Evolutionary conservation across 2,113 vertebrate species (phyloP), one percentile per base, ranked within the genome.

Genomic region (Calonectris borealis): DNA sequence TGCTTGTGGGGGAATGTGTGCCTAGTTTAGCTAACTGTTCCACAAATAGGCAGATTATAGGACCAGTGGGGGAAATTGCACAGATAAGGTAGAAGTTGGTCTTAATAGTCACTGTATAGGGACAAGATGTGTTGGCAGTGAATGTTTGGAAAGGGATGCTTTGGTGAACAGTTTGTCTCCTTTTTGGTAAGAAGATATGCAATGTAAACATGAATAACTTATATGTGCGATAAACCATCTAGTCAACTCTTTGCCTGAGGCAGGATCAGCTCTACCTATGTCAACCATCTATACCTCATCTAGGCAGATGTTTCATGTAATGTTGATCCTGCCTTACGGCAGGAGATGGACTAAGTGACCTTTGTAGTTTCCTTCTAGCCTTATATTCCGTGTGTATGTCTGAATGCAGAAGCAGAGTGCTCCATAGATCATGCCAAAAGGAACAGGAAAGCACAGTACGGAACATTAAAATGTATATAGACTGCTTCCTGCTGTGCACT

Each of bases 1-100:
- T 40, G 10, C 6, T 3, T 27, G 17, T 22, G 68, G 60, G 54
- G 44, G n/a, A 29, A 24, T 0, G 1, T 5, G 34, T 62, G 21
- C 49, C 26, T 14, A 2, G 10, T 29, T 22, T 12, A 21, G 58
- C 4, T 9, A 44, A 5, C 16, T 44, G 54, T 32, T 76, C 44
- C 34, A 1, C 24, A 42, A 2, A 2, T 1, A 12, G 44, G n/a
- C 38, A 20, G 36, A 2, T 26, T 16, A 11, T 16, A 38, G 83
- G 32, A 24, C 3, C 16, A n/a, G 3, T 3, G 17, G 24, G 38
- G 40, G 25, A 38, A 27, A 32, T 4, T 2, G 38, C 58, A 19
- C 16, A 21, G 17, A 5, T 13, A 13, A 51, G 21, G 58, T 54
- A 64, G 61, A 64, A 32, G 15, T 1, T 86, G 79, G 31, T 36